These are phyloP conservation scores for Microtus oregoni DNA, from an alignment of 2,113 vertebrate genomes.

Conservation along the genomic window DNA sequence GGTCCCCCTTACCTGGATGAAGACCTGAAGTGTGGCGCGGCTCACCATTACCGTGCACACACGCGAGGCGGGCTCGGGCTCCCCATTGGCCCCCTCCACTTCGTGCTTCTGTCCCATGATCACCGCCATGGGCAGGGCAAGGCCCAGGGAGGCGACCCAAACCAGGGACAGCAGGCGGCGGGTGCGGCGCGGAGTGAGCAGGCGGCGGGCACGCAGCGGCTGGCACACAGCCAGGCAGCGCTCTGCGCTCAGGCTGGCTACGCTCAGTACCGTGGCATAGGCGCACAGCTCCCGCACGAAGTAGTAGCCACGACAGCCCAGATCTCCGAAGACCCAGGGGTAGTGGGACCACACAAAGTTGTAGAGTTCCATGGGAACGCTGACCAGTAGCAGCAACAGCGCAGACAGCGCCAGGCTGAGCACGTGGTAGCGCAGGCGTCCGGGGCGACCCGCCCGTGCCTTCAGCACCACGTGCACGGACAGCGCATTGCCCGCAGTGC, in stretches of 20 bases:
- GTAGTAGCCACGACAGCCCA: slow-evolving; percentile 88
- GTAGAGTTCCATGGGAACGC: slow-evolving; percentile 90
- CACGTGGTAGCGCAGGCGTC: slow-evolving; percentile 90
- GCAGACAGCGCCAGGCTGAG: slow-evolving; percentile 89
- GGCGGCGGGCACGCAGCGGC: slow-evolving; percentile 90
- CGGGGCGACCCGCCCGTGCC: slow-evolving; percentile 85
- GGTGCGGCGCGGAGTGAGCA: slow-evolving; percentile 90
- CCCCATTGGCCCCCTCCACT: neutral
- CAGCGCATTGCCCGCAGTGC: slow-evolving; percentile 88
- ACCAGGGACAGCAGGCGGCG: slow-evolving; percentile 88
- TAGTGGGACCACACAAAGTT: slow-evolving; percentile 91
- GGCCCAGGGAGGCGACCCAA: slow-evolving; percentile 88
- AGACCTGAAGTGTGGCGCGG: slow-evolving; percentile 60
- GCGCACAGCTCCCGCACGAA: slow-evolving; percentile 90
- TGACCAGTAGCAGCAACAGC: slow-evolving; percentile 88
- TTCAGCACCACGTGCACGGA: slow-evolving; percentile 89
- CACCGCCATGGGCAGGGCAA: slow-evolving; percentile 89
- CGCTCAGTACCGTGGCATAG: slow-evolving; percentile 90
- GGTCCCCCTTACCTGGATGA: slow-evolving; percentile 61
- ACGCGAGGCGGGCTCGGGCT: slow-evolving; percentile 45
- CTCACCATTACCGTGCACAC: slow-evolving; percentile 71
- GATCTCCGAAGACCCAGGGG: slow-evolving; percentile 90
- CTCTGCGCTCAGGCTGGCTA: slow-evolving; percentile 90
- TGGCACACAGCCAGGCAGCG: slow-evolving; percentile 92
- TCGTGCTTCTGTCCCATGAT: slow-evolving; percentile 87